Evolutionary conservation across 1,140 invertebrate species (phyloP).

Genomic region (Proales similis): DNA sequence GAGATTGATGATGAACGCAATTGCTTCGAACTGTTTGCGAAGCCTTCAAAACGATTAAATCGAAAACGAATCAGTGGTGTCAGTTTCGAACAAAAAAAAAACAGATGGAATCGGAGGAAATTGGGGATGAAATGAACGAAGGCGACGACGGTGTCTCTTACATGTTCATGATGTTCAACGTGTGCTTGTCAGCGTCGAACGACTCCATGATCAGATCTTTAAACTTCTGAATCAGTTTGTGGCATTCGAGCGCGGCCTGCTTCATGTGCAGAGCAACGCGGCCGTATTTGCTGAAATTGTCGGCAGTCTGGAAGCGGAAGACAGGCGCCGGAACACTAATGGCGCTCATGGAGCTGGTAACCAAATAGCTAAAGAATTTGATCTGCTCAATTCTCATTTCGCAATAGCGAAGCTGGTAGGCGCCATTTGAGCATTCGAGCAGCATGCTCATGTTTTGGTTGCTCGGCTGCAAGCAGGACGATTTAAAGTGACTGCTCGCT

Average conservation of each 20-base stretch:
- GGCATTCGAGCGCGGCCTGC: neutral
- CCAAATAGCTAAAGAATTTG: slow-evolving; percentile 25
- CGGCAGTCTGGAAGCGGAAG: slow-evolving; percentile 18
- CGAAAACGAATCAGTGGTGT: slow-evolving; percentile 3
- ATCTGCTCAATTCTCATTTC: slow-evolving; percentile 28
- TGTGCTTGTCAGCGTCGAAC: slow-evolving; percentile 30
- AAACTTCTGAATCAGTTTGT: slow-evolving; percentile 34
- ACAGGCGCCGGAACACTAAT: slow-evolving; percentile 12
- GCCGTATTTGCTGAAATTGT: slow-evolving; percentile 11
- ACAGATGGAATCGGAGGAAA: neutral
- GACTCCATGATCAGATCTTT: slow-evolving; percentile 33
- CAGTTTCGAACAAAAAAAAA: slow-evolving; percentile 1
- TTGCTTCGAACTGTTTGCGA: slow-evolving; percentile 15
- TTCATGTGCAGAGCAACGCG: slow-evolving; percentile 36
- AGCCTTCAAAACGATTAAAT: slow-evolving; percentile 4
- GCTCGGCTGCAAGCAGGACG: neutral
- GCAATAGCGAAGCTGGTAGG: slow-evolving; percentile 20
- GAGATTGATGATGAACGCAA: slow-evolving; percentile 14
- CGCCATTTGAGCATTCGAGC: slow-evolving; percentile 15
- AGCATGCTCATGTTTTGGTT: neutral
- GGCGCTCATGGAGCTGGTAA: slow-evolving; percentile 3
- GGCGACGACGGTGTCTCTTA: neutral
- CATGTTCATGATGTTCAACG: slow-evolving; percentile 32
- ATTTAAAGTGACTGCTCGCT: slow-evolving; percentile 20
- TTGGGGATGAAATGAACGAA: neutral